A percentile compares a stretch with the other conserved stretches of the same genome.
Conservation (phyloP, 1,140 invertebrate species). For the Apis laboriosa region DNA sequence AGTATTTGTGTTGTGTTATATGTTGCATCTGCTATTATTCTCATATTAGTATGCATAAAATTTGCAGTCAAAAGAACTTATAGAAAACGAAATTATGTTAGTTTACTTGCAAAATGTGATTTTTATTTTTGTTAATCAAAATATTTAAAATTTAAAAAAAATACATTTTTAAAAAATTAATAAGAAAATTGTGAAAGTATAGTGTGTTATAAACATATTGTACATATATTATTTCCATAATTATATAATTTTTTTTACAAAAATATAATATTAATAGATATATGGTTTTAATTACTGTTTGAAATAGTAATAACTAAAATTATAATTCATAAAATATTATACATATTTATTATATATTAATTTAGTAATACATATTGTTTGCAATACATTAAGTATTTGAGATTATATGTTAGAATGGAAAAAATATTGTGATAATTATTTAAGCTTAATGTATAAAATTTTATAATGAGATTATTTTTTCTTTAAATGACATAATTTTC, state of each 20-base stretch:
- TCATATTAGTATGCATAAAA: constrained; percentile 89
- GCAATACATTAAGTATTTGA: background rate
- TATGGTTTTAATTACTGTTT: constrained; percentile 7
- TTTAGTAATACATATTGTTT: too few relatives aligned
- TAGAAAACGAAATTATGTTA: constrained; percentile 86
- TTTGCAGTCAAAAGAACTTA: constrained; percentile 87
- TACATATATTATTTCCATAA: constrained; percentile 29
- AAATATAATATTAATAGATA: background rate
- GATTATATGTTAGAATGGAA: background rate
- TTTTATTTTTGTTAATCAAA: constrained; percentile 20
- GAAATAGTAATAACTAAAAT: constrained; percentile 21
- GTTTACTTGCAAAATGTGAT: constrained; percentile 84
- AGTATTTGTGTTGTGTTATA: constrained; percentile 89
- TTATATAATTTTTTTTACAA: constrained; percentile 7
- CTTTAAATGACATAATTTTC: background rate
- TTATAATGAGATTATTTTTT: background rate
- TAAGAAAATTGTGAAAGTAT: background rate
- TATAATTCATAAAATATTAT: constrained; percentile 1
- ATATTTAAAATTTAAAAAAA: constrained; percentile 4
- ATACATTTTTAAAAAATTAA: background rate
- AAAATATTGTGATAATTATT: background rate
- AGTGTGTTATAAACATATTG: constrained; percentile 28
- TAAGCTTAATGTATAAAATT: constrained; percentile 23
- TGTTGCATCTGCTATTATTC: constrained; percentile 84
- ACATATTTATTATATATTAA: background rate